A percentile compares a stretch with the other conserved stretches of the same genome.
These are phyloP conservation scores for Leucania comma DNA, from an alignment of 2,888 invertebrate species.

Conservation along the genomic window DNA sequence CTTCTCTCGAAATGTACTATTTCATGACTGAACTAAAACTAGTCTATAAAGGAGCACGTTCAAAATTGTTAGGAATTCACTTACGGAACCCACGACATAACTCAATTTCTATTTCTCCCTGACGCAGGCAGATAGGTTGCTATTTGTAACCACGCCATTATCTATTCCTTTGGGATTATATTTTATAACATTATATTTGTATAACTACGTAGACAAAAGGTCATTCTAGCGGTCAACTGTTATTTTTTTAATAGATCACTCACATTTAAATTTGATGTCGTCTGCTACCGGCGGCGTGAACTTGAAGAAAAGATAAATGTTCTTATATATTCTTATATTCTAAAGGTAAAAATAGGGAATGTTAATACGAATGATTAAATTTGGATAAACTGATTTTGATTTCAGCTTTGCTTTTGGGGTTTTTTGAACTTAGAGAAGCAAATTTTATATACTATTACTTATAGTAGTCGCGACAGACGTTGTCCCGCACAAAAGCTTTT, in stretches of 20 bases:
- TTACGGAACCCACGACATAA: conserved; percentile 10
- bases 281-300: conserved; percentile 1
- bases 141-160: conserved; percentile 44
- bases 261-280: conserved; percentile 13
- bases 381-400: neutral
- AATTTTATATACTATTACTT: too few species aligned
- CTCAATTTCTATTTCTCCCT: conserved; percentile 1
- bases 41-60: neutral
- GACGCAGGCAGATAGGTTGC: conserved; percentile 13
- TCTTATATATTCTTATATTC: too few species aligned
- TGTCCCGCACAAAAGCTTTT: too few species aligned
- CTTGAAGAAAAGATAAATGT: conserved; percentile 5
- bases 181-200: too few species aligned
- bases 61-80: conserved; percentile 12
- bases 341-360: too few species aligned
- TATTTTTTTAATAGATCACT: conserved; percentile 9
- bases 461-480: too few species aligned
- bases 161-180: conserved; percentile 22
- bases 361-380: neutral
- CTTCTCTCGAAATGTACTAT: too few species aligned
- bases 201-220: conserved; percentile 17
- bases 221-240: neutral
- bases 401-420: neutral
- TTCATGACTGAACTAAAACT: neutral
- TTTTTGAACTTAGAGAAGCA: neutral